Evolutionary conservation across 2,797 vertebrate species (phyloP).

Genomic region (Potorous gilbertii): DNA sequence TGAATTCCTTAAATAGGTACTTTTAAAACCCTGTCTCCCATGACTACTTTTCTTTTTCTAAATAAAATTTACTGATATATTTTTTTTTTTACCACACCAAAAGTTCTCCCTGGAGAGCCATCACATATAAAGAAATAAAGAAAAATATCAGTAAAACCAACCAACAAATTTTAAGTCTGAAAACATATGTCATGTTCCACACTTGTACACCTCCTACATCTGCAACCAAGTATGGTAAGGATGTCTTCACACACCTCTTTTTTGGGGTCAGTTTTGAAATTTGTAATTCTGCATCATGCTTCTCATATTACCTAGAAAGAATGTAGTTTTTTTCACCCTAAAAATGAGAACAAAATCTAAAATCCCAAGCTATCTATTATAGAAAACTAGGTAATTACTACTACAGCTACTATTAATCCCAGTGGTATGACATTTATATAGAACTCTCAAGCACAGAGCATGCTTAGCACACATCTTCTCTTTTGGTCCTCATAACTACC

Average conservation of each 20-base stretch:
- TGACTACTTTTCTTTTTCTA: background rate
- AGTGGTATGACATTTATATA: background rate
- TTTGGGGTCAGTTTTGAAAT: background rate
- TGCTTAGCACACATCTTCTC: background rate
- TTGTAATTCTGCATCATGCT: background rate
- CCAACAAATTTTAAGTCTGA: background rate
- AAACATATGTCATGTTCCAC: background rate
- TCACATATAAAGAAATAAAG: background rate
- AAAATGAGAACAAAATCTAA: background rate
- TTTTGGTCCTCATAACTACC: background rate
- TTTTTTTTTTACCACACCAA: background rate
- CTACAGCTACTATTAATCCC: background rate
- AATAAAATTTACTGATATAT: background rate
- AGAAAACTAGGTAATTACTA: background rate
- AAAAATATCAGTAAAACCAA: background rate
- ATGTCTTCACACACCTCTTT: background rate
- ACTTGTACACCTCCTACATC: background rate
- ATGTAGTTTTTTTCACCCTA: background rate
- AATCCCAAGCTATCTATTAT: background rate
- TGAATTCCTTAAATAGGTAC: background rate
- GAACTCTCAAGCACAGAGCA: background rate
- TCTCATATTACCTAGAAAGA: background rate
- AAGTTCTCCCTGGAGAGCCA: background rate
- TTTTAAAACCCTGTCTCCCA: background rate
- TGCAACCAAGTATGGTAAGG: background rate